Percentiles rank a stretch among this genome's conserved stretches.
Evolutionary conservation across 2,113 vertebrate species (phyloP).

Genomic region (Tetrax tetrax): DNA sequence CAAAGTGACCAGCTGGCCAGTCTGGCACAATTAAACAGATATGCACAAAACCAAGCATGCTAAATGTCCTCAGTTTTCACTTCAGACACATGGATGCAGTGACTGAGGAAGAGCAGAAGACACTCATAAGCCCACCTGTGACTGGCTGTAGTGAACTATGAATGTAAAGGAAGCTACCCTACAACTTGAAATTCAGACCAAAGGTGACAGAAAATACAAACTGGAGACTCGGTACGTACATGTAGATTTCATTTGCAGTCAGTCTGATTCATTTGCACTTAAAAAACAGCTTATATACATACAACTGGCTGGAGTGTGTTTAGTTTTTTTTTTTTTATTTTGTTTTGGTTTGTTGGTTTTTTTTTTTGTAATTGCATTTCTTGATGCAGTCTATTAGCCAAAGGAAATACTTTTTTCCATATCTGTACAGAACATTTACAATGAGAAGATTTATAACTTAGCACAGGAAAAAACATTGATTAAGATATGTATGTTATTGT

Average conservation of each 20-base stretch:
- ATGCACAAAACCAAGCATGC: neutral
- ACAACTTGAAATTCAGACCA: neutral
- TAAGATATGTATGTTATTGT: neutral
- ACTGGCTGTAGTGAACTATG: neutral
- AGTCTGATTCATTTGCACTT: neutral
- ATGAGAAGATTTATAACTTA: neutral
- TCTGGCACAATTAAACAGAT: neutral
- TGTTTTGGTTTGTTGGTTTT: neutral
- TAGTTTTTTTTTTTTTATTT: too few relatives aligned
- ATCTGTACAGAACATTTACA: neutral
- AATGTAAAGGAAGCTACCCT: neutral
- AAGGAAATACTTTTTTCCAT: neutral
- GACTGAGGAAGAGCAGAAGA: neutral
- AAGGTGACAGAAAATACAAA: neutral
- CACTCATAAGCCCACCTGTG: neutral
- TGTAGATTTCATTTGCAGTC: neutral
- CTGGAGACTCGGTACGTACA: neutral
- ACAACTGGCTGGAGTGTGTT: too few relatives aligned
- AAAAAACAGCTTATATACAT: slow-evolving; percentile 16
- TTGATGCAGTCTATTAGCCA: neutral
- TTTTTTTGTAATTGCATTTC: neutral
- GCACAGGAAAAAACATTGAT: neutral
- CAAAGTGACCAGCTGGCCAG: neutral
- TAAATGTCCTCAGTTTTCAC: neutral
- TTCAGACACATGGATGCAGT: neutral